These are phyloP conservation scores for Daboia siamensis DNA, from an alignment of 2,113 vertebrate genomes.

Conservation along the genomic window DNA sequence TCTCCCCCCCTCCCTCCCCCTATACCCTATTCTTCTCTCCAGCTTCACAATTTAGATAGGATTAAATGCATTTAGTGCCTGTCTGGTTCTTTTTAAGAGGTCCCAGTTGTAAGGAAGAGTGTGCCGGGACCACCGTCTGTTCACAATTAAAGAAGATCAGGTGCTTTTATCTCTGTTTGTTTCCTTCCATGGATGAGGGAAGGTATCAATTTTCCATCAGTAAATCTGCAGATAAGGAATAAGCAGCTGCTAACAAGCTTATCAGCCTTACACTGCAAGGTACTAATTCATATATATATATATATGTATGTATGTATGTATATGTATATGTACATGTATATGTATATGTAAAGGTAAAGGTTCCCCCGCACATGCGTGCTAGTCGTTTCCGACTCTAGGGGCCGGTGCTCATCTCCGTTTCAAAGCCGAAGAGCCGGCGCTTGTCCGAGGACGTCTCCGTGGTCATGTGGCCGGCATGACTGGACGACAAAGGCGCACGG, in stretches of 20 bases:
- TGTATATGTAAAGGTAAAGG: no score
- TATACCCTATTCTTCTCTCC: neutral
- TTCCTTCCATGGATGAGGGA: neutral
- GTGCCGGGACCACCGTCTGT: neutral
- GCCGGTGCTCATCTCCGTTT: no score
- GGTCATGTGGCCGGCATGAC: no score
- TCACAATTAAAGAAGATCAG: slow-evolving; percentile 25
- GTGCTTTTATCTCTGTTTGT: neutral
- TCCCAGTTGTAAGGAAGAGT: neutral
- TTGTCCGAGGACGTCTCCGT: no score
- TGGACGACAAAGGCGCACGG: no score
- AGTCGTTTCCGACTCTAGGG: no score
- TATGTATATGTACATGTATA: accelerated
- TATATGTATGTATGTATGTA: neutral
- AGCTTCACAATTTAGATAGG: slow-evolving; percentile 41
- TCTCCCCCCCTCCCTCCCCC: neutral
- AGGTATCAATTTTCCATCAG: neutral
- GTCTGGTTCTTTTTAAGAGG: slow-evolving; percentile 45
- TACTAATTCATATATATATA: no score
- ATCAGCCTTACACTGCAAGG: neutral
- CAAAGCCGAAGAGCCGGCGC: no score
- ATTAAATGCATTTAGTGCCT: slow-evolving; percentile 37
- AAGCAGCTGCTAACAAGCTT: neutral
- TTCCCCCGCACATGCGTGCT: no score
- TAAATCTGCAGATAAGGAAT: neutral